phyloP scores from a whole-genome alignment of 2,888 invertebrate species.

The Pandemis corylana region DNA sequence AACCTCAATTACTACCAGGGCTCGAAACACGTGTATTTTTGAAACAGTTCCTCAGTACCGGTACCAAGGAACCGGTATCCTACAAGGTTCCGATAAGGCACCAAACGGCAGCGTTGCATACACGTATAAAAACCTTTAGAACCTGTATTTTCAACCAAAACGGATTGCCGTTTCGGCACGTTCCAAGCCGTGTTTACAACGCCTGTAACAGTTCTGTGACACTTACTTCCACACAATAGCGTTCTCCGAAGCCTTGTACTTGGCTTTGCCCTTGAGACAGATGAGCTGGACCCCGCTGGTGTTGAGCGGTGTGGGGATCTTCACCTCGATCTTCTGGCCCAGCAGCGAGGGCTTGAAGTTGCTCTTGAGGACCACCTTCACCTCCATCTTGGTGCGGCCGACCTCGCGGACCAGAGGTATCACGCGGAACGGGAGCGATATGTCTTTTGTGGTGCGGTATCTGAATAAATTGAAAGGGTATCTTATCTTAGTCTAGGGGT shows the following conservation, averaged over 20 bases:
- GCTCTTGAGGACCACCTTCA: conserved; percentile 99
- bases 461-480: conserved; percentile 71
- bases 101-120: too few species aligned
- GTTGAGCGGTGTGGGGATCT: conserved; percentile 99
- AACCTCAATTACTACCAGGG: too few species aligned
- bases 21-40: too few species aligned
- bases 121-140: too few species aligned
- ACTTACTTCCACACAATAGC: conserved; percentile 97
- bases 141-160: too few species aligned
- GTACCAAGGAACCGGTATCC: too few species aligned
- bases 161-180: too few species aligned
- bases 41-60: too few species aligned
- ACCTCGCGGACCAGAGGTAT: conserved; percentile 99
- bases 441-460: conserved; percentile 99
- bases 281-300: conserved; percentile 99
- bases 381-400: conserved; percentile 99
- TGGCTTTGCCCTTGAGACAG: conserved; percentile 99
- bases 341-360: conserved; percentile 99
- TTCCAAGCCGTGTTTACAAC: too few species aligned
- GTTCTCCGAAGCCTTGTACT: conserved; percentile 99
- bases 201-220: too few species aligned
- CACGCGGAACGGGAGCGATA: conserved; percentile 99
- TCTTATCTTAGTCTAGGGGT: too few species aligned
- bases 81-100: too few species aligned
- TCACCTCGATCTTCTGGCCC: conserved; percentile 99